Evolutionary conservation across 2,888 invertebrate species (phyloP), one percentile per base, ranked within the genome.

Genomic region (Malacosoma neustria): DNA sequence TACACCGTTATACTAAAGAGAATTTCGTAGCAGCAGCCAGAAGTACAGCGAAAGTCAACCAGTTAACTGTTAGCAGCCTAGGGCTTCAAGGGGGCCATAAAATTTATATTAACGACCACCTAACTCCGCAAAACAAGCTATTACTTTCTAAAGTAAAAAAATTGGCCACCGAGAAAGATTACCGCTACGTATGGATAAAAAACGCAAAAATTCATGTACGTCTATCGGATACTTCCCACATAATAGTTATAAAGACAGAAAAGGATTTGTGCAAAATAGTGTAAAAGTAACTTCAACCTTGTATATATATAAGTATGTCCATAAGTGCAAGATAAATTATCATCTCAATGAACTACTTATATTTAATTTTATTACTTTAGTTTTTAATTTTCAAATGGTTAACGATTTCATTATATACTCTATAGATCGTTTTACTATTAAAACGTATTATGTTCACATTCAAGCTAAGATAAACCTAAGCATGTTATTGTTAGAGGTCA

Each of bases 31-130:
- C 39, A 6, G 36, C 40, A 3, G 39, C 38, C 5, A 36, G 40
- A 33, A n/a, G n/a, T n/a, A n/a, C n/a, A n/a, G n/a, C n/a, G n/a
- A 36, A 29, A 30, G 34, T 29, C 1, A 15, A 29, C 1, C 35
- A 34, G n/a, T 6, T 38, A 1, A 37, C 37, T 30, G 22, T 35
- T n/a, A 12, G 34, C 6, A 11, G 29, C 2, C 11, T 42, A 1
- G 41, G 42, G 6, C 4, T 44, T 2, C 4, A 22, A 4, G 41
- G 38, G 0, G 34, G 40, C 29, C 29, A 37, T 0, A 36, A 33
- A 12, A 39, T 47, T 4, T 47, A 31, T 30, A 22, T 47, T 1
- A 47, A 47, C 33, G 43, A 47, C 12, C 45, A 45, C 13, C 32
- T 45, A 3, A 45, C 44, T 1, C 4, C 13, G 0, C 30, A 36